Conservation (phyloP, 2,797 vertebrate genomes). For the Eulemur rubriventer region DNA sequence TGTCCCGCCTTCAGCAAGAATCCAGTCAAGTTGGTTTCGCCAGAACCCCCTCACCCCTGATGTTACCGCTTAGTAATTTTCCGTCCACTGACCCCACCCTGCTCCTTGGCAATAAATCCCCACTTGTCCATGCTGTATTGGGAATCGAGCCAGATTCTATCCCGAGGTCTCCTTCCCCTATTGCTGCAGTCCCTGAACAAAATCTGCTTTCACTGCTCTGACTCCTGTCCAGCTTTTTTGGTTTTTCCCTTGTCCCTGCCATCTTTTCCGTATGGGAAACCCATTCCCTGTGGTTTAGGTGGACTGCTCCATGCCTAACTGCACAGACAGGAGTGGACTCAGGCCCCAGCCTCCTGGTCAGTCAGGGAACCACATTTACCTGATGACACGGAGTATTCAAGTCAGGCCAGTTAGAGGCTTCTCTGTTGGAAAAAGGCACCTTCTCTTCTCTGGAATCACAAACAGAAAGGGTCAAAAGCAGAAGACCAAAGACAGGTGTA, state of each 20-base stretch:
- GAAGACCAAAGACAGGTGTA: neutral
- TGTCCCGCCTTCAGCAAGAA: neutral
- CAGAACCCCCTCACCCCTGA: neutral
- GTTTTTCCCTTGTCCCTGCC: neutral
- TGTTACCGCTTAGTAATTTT: neutral
- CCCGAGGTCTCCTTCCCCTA: neutral
- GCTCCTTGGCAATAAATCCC: neutral
- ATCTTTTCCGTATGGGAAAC: neutral
- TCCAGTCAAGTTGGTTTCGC: neutral
- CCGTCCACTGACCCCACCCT: neutral
- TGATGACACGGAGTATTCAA: neutral
- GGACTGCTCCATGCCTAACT: neutral
- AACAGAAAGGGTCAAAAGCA: neutral
- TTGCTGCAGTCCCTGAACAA: neutral
- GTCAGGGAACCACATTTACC: neutral
- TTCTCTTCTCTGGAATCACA: neutral
- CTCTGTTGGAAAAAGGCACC: neutral
- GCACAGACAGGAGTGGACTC: neutral
- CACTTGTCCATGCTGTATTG: neutral
- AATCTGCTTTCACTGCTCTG: neutral
- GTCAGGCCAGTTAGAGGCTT: neutral
- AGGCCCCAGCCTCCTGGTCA: neutral
- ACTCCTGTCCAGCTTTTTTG: neutral
- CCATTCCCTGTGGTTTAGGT: neutral
- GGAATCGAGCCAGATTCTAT: neutral